These are phyloP conservation scores for Rhingia rostrata DNA, from an alignment of 2,888 invertebrate species.

Conservation along the genomic window DNA sequence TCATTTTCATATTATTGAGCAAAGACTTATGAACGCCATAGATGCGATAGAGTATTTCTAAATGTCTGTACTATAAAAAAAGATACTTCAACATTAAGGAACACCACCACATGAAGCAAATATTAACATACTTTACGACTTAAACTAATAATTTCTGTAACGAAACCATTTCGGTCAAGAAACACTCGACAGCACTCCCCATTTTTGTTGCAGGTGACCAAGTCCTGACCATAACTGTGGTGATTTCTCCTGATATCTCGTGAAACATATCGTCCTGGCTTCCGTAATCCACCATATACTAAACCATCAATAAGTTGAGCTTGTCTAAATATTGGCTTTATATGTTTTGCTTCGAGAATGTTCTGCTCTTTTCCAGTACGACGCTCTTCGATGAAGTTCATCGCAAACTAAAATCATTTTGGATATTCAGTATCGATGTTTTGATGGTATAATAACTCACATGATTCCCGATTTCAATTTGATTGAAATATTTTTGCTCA, in stretches of 20 bases:
- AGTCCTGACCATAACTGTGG: slow-evolving; percentile 17
- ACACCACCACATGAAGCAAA: neutral
- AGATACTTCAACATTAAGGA: neutral
- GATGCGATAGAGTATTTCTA: slow-evolving; percentile 77
- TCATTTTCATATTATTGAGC: slow-evolving; percentile 77
- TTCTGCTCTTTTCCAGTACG: neutral
- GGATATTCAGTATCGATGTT: neutral
- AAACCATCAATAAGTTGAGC: slow-evolving; percentile 20
- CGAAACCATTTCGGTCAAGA: slow-evolving; percentile 75
- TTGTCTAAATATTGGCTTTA: slow-evolving; percentile 63
- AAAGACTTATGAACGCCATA: slow-evolving; percentile 78
- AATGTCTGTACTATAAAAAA: slow-evolving; percentile 44
- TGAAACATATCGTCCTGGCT: slow-evolving; percentile 47
- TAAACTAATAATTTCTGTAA: slow-evolving; percentile 78
- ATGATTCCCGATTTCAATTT: slow-evolving; percentile 54
- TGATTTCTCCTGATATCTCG: slow-evolving; percentile 1
- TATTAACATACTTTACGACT: slow-evolving; percentile 75
- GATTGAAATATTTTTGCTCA: slow-evolving; percentile 49
- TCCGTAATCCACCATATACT: slow-evolving; percentile 56
- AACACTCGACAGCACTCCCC: slow-evolving; percentile 78
- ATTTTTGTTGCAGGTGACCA: slow-evolving; percentile 62
- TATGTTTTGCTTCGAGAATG: slow-evolving; percentile 16
- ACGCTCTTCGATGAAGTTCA: slow-evolving; percentile 35
- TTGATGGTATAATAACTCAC: slow-evolving; percentile 3
- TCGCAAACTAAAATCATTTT: slow-evolving; percentile 28